Evolutionary conservation across 2,888 invertebrate genomes (phyloP), one percentile per base, ranked within the genome.

Genomic region (Xiphydria camelus): DNA sequence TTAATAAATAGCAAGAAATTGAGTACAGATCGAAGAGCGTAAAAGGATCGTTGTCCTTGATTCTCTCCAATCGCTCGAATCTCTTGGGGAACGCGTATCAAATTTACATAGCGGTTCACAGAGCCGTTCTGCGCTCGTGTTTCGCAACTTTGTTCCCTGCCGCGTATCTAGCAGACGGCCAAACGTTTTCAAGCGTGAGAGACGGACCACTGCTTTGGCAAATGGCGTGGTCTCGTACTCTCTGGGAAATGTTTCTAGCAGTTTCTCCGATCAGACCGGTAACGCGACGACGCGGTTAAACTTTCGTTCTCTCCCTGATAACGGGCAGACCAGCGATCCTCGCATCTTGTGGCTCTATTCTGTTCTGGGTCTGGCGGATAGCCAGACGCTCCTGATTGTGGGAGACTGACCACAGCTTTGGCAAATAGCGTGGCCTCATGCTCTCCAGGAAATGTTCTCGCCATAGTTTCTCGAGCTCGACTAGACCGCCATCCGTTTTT

Each of bases 121-220:
- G n/a, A n/a, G n/a, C n/a, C n/a, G n/a, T n/a, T n/a, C n/a, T n/a
- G n/a, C n/a, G n/a, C n/a, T n/a, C n/a, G n/a, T n/a, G n/a, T n/a
- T n/a, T n/a, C n/a, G n/a, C n/a, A n/a, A n/a, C n/a, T n/a, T n/a
- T n/a, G n/a, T n/a, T n/a, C n/a, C n/a, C n/a, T n/a, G n/a, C n/a
- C n/a, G n/a, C n/a, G n/a, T n/a, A n/a, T n/a, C n/a, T n/a, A n/a
- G n/a, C n/a, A n/a, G n/a, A n/a, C n/a, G n/a, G n/a, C n/a, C n/a
- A 68, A 80, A 80, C 85, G 81, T 64, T 87, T 79, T 57, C 83
- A 83, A 67, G 84, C 85, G 70, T 88, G 87, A 57, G 81, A 83
- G 15, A 89, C 77, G 18, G 89, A 89, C 92, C 92, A 92, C 38
- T 86, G 75, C 1, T 79, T 74, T 0, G 91, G 91, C 71, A 92